Percentiles rank a stretch among this genome's conserved stretches.
Evolutionary conservation across 2,888 invertebrate genomes (phyloP).

Genomic region (Cerceris rybyensis): DNA sequence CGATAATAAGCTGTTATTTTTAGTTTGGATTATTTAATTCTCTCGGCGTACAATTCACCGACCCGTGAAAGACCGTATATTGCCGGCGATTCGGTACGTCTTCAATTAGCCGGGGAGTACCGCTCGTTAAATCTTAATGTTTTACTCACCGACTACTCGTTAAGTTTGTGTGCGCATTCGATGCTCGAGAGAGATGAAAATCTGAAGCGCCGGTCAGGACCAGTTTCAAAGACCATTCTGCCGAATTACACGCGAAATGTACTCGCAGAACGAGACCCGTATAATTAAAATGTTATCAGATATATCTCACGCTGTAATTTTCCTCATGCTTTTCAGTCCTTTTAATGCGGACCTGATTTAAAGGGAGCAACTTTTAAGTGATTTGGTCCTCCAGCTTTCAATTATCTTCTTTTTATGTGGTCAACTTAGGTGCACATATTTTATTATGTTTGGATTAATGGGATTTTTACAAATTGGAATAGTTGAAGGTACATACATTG

Average conservation of each 20-base stretch:
- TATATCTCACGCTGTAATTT: neutral
- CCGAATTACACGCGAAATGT: conserved; percentile 14
- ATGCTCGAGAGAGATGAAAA: conserved; percentile 63
- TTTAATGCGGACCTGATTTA: too few relatives aligned
- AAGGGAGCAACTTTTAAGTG: too few relatives aligned
- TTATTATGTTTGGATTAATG: too few relatives aligned
- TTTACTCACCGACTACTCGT: conserved; percentile 67
- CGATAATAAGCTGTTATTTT: neutral
- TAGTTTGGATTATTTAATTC: conserved; percentile 3
- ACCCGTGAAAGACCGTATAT: conserved; percentile 28
- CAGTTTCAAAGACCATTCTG: conserved; percentile 12
- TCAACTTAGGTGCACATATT: too few relatives aligned
- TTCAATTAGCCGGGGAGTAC: conserved; percentile 76
- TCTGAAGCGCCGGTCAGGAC: conserved; percentile 58
- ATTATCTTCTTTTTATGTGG: too few relatives aligned
- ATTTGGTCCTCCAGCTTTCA: too few relatives aligned
- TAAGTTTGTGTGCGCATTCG: conserved; percentile 7
- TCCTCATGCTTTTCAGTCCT: neutral
- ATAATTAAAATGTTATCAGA: conserved; percentile 13
- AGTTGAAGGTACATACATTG: too few relatives aligned
- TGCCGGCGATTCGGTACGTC: conserved; percentile 56
- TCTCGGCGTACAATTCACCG: neutral
- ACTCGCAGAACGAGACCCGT: neutral
- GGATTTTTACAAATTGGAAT: too few relatives aligned
- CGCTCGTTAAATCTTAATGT: conserved; percentile 77